These are phyloP conservation scores for Tinea semifulvella DNA, from an alignment of 2,888 invertebrate genomes.

Conservation along the genomic window DNA sequence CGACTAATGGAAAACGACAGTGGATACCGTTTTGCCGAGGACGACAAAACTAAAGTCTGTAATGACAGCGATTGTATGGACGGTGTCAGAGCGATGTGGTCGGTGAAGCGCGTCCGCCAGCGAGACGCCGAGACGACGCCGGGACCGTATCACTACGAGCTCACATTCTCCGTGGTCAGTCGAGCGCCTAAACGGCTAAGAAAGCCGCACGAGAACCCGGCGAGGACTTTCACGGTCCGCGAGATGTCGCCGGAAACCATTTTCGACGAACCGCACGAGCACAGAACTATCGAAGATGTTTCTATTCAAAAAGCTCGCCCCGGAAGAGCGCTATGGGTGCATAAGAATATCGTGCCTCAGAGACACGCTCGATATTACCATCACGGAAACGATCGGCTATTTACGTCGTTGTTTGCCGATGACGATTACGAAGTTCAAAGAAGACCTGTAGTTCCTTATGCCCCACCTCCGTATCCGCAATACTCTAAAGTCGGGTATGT, in stretches of 20 bases:
- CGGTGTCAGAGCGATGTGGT: slow-evolving; percentile 71
- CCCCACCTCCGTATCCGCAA: slow-evolving; percentile 28
- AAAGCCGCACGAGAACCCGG: slow-evolving; percentile 60
- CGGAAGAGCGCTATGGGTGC: slow-evolving; percentile 47
- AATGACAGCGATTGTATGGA: slow-evolving; percentile 54
- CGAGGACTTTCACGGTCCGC: slow-evolving; percentile 71
- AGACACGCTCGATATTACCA: slow-evolving; percentile 30
- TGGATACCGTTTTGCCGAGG: slow-evolving; percentile 67
- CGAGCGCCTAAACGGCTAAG: slow-evolving; percentile 56
- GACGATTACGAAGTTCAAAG: slow-evolving; percentile 35
- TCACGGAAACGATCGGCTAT: slow-evolving; percentile 45
- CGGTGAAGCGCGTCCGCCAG: slow-evolving; percentile 74
- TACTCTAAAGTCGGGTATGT: slow-evolving; percentile 37
- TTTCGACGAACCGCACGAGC: slow-evolving; percentile 26
- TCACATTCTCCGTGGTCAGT: slow-evolving; percentile 70
- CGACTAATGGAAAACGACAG: slow-evolving; percentile 62
- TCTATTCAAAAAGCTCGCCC: slow-evolving; percentile 27
- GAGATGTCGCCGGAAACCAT: slow-evolving; percentile 48
- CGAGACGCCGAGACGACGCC: slow-evolving; percentile 56
- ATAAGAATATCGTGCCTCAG: slow-evolving; percentile 40
- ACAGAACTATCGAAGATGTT: slow-evolving; percentile 22
- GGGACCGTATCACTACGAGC: slow-evolving; percentile 67
- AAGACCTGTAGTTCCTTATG: slow-evolving; percentile 27
- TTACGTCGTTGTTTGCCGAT: slow-evolving; percentile 46
- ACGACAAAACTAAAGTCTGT: slow-evolving; percentile 36